A percentile compares a stretch with the other conserved stretches of the same genome.
phyloP scores from a whole-genome alignment of 2,888 invertebrate genomes.

The Drepanosiphum platanoidis region DNA sequence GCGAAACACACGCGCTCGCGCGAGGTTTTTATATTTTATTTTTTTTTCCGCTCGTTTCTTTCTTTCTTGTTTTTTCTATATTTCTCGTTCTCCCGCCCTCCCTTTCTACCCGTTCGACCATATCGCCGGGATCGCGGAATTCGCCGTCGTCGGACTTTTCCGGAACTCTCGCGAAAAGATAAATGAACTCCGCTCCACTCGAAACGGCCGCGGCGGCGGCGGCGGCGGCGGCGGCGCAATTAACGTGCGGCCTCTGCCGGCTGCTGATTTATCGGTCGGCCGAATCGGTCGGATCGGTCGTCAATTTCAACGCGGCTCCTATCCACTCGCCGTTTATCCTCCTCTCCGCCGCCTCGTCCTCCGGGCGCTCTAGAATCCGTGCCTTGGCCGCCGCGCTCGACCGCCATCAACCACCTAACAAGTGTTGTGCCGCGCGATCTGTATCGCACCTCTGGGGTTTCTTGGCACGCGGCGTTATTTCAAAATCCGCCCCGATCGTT shows the following conservation, averaged over 20 bases:
- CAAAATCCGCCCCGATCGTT: constrained; percentile 43
- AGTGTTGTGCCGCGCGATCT: constrained; percentile 43
- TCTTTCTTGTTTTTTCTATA: constrained; percentile 4
- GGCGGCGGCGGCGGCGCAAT: constrained; percentile 23
- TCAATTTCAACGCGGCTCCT: constrained; percentile 48
- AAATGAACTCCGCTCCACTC: constrained; percentile 49
- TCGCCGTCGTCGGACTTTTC: background rate
- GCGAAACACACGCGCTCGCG: background rate
- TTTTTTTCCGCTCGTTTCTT: background rate
- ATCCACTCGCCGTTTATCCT: constrained; percentile 3
- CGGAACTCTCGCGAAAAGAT: constrained; percentile 57
- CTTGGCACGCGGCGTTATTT: constrained; percentile 47
- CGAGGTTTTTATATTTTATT: background rate
- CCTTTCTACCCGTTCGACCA: background rate
- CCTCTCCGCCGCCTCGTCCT: background rate
- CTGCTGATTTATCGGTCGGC: constrained; percentile 57
- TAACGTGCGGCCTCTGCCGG: constrained; percentile 57
- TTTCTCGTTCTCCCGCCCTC: background rate
- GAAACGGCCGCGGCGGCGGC: background rate
- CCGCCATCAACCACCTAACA: constrained; percentile 11
- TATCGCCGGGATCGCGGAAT: background rate
- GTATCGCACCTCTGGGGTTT: constrained; percentile 52
- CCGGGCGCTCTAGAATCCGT: background rate
- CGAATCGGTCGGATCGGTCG: constrained; percentile 56
- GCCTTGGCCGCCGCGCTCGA: background rate